These are phyloP conservation scores for Hemicordylus capensis DNA, from an alignment of 2,113 vertebrate genomes.

Conservation along the genomic window DNA sequence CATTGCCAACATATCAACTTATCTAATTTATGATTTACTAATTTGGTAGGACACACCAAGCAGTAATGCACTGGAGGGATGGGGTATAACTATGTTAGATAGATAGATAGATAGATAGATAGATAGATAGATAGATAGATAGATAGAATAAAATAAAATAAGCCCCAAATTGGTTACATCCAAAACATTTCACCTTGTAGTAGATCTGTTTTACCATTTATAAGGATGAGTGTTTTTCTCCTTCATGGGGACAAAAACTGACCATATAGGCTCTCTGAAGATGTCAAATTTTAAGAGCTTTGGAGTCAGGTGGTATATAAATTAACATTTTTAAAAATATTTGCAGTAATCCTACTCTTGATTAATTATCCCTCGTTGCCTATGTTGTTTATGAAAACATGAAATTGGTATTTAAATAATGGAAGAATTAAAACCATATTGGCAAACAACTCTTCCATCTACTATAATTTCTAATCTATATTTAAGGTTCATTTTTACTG, in stretches of 20 bases:
- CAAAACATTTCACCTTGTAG: neutral
- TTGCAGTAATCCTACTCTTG: neutral
- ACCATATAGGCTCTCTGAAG: neutral
- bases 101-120: no score
- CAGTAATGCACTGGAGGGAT: no score
- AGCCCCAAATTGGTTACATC: neutral
- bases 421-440: constrained; percentile 5
- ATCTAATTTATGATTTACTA: no score
- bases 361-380: neutral
- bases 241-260: neutral
- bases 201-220: neutral
- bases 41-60: no score
- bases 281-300: neutral
- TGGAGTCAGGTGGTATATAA: no score
- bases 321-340: neutral
- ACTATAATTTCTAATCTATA: neutral
- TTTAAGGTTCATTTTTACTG: neutral
- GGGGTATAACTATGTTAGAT: no score
- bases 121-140: no score
- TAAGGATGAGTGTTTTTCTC: neutral
- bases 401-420: neutral
- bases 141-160: neutral
- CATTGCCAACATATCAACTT: no score
- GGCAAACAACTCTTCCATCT: constrained; percentile 7
- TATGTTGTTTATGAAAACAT: constrained; percentile 6